A percentile compares a stretch with the other conserved stretches of the same genome.
These are phyloP conservation scores for Enteromius radiatus DNA, from an alignment of 2,797 vertebrate species.

Conservation along the genomic window DNA sequence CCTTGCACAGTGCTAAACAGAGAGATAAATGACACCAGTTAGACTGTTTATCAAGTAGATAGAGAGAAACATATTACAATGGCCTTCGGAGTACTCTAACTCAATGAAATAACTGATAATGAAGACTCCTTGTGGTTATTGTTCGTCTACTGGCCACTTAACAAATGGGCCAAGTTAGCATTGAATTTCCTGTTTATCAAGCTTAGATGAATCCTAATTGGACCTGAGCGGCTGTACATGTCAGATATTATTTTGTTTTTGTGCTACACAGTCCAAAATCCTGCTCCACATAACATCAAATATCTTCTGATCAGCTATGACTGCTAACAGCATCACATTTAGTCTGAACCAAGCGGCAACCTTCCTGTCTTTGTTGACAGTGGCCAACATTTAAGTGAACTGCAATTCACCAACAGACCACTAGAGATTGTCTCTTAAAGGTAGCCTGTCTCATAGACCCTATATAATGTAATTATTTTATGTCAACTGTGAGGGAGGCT, in stretches of 20 bases:
- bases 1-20: constrained; percentile 16
- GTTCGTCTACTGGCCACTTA: constrained; percentile 1
- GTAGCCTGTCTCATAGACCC: background rate
- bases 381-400: background rate
- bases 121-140: constrained; percentile 28
- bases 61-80: constrained; percentile 24
- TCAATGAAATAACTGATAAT: constrained; percentile 36
- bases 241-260: background rate
- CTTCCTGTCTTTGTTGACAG: background rate
- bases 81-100: constrained; percentile 29
- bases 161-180: constrained; percentile 13
- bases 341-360: background rate
- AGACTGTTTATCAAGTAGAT: constrained; percentile 34
- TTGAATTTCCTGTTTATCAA: constrained; percentile 15
- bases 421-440: background rate
- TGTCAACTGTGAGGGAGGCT: too few relatives aligned
- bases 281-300: background rate
- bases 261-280: background rate
- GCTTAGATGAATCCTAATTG: background rate
- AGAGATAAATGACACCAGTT: constrained; percentile 19
- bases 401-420: background rate
- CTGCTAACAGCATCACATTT: background rate
- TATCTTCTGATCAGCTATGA: background rate
- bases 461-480: too few relatives aligned
- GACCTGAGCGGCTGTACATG: background rate